Evolutionary conservation across 2,888 invertebrate species (phyloP).

Genomic region (Epistrophe grossulariae): DNA sequence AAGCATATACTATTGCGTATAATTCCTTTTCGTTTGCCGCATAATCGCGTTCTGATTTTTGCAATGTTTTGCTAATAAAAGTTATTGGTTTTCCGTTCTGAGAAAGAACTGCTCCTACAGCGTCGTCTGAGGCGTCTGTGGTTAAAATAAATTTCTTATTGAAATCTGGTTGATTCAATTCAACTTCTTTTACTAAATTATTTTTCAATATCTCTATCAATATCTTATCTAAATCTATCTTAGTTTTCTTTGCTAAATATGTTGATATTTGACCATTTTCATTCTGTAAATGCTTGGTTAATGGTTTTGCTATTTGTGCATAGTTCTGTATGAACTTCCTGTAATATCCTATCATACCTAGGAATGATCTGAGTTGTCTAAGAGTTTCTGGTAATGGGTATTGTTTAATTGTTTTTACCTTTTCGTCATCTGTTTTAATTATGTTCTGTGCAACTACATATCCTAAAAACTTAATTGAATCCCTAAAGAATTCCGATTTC

Average conservation of each 20-base stretch:
- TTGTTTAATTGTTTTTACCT: conserved; percentile 27
- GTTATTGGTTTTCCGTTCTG: conserved; percentile 77
- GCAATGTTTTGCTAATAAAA: too few species aligned
- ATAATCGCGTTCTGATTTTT: too few species aligned
- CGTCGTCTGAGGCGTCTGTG: conserved; percentile 79
- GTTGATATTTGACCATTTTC: conserved; percentile 23
- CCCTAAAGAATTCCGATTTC: conserved; percentile 27
- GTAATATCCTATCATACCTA: conserved; percentile 34
- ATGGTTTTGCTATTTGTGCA: conserved; percentile 51
- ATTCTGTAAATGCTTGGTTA: conserved; percentile 27
- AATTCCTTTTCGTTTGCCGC: too few species aligned
- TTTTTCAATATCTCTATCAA: conserved; percentile 25
- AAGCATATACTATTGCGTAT: too few species aligned
- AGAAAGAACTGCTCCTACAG: conserved; percentile 78
- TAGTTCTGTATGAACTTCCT: conserved; percentile 41
- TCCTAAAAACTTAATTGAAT: conserved; percentile 29
- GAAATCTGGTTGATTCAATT: conserved; percentile 6
- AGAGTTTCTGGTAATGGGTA: conserved; percentile 28
- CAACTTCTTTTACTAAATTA: conserved; percentile 40
- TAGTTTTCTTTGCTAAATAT: not conserved
- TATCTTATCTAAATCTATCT: not conserved
- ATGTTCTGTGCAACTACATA: conserved; percentile 26
- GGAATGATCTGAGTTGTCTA: conserved; percentile 32
- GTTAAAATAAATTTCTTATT: conserved; percentile 56
- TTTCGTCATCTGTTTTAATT: conserved; percentile 19